Percentiles rank a stretch among this genome's conserved stretches.
Conservation (phyloP, 2,797 vertebrate genomes). For the Sebastes hubbsi region DNA sequence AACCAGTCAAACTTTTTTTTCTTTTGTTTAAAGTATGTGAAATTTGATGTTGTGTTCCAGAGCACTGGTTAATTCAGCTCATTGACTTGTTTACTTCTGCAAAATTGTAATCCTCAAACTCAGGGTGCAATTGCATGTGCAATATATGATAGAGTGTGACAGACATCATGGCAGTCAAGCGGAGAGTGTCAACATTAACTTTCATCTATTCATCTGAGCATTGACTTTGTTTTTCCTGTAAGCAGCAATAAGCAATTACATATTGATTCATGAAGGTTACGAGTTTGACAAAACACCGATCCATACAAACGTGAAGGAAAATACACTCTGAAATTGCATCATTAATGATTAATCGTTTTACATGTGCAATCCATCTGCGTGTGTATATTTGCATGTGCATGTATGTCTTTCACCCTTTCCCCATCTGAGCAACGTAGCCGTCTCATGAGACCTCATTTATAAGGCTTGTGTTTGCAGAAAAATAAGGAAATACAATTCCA, state of each 20-base stretch:
- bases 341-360: conserved; percentile 58
- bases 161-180: conserved; percentile 23
- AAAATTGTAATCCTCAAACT: conserved; percentile 45
- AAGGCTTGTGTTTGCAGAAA: conserved; percentile 17
- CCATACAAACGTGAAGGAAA: conserved; percentile 22
- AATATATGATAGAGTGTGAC: conserved; percentile 18
- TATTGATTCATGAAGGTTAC: conserved; percentile 34
- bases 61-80: conserved; percentile 31
- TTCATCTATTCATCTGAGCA: conserved; percentile 25
- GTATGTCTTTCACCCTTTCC: conserved; percentile 26
- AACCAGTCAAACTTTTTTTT: not conserved
- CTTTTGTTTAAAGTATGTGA: conserved; percentile 14
- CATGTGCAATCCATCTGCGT: conserved; percentile 23
- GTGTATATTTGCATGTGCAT: conserved; percentile 27
- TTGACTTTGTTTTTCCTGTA: conserved; percentile 25
- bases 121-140: conserved; percentile 1
- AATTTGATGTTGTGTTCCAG: conserved; percentile 11
- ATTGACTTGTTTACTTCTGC: conserved; percentile 38
- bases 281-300: conserved; percentile 41
- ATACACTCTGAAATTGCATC: conserved; percentile 17
- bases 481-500: conserved; percentile 15
- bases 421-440: not conserved
- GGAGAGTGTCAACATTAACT: conserved; percentile 36
- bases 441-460: conserved; percentile 61
- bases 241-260: conserved; percentile 32